Percentiles rank a stretch among this genome's conserved stretches.
Evolutionary conservation across 2,797 vertebrate genomes (phyloP).

Genomic region (Furcifer pardalis): DNA sequence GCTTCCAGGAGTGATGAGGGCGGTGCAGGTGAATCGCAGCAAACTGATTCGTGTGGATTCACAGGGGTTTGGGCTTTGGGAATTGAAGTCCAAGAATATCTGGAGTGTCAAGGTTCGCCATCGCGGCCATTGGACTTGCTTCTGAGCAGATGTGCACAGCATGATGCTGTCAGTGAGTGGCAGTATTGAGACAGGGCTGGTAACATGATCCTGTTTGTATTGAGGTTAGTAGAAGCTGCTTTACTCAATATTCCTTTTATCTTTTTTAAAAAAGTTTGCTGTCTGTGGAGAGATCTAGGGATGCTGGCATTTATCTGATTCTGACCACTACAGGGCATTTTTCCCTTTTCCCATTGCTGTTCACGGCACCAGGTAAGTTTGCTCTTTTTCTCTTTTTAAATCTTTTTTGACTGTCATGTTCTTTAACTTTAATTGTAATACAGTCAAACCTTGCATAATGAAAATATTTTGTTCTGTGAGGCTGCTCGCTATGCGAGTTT

Average conservation of each 20-base stretch:
- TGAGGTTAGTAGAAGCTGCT: background rate
- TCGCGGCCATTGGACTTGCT: no score
- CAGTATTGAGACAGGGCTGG: background rate
- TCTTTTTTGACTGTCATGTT: no score
- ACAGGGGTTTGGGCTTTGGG: no score
- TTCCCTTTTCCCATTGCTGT: constrained; percentile 92
- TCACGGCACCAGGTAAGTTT: constrained; percentile 87
- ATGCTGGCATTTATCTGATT: constrained; percentile 89
- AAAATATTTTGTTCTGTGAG: no score
- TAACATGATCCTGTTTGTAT: background rate
- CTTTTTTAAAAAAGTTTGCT: constrained; percentile 80
- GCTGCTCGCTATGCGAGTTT: no score
- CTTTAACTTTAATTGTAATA: no score
- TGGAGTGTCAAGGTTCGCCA: no score
- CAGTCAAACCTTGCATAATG: no score
- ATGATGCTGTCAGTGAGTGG: background rate
- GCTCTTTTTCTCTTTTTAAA: background rate
- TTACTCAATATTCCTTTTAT: background rate
- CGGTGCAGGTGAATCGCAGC: no score
- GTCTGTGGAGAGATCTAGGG: constrained; percentile 87
- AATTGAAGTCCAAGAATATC: no score
- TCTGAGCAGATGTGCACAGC: background rate
- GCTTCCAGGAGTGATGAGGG: no score
- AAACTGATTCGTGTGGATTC: no score
- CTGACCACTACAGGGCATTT: constrained; percentile 90